phyloP scores from a whole-genome alignment of 2,797 vertebrate species.

The Sebastes alutus region DNA sequence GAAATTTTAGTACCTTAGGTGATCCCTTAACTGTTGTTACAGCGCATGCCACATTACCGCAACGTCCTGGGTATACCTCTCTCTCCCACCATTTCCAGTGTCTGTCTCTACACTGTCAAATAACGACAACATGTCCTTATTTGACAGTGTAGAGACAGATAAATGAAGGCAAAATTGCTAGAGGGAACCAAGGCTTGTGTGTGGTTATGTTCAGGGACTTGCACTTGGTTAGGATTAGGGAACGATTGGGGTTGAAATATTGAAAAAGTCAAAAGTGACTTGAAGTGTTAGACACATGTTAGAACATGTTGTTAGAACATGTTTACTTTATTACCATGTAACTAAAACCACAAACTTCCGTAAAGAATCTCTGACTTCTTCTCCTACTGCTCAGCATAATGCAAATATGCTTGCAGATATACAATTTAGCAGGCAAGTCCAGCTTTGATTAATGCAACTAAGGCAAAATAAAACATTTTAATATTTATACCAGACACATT shows the following conservation, averaged over 20 bases:
- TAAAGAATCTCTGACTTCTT: background rate
- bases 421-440: background rate
- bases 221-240: background rate
- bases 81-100: background rate
- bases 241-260: background rate
- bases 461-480: background rate
- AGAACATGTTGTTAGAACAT: background rate
- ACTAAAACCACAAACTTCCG: background rate
- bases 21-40: background rate
- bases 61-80: background rate
- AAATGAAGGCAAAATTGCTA: too few relatives aligned
- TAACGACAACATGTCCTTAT: fast-evolving
- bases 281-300: background rate
- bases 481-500: background rate
- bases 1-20: background rate
- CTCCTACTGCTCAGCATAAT: background rate
- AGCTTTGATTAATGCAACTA: background rate
- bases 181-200: background rate
- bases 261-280: background rate
- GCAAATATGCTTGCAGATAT: background rate
- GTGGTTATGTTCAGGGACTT: background rate
- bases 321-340: background rate
- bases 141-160: too few relatives aligned
- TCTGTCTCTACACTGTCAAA: background rate
- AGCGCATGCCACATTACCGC: background rate